Evolutionary conservation across 2,888 invertebrate species (phyloP), one percentile per base, ranked within the genome.

Genomic region (Dicyrtomina minuta): DNA sequence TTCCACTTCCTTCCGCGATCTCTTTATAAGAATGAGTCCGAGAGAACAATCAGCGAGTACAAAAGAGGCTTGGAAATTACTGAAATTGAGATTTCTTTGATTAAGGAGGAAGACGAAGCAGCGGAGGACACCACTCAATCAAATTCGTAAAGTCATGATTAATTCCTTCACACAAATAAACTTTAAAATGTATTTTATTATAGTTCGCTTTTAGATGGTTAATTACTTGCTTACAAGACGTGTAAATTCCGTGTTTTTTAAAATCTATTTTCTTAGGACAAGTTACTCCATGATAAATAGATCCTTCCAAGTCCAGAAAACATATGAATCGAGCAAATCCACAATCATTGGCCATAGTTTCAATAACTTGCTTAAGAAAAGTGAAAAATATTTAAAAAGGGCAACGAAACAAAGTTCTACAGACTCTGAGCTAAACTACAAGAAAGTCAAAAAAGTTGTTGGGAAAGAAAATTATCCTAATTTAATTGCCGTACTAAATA

Each of bases 251-350:
- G n/a, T n/a, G n/a, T n/a, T n/a, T n/a, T n/a, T n/a, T n/a, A n/a
- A n/a, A n/a, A n/a, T n/a, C n/a, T n/a, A n/a, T n/a, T n/a, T n/a
- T n/a, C n/a, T n/a, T 6, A 46, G 46, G 5, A 20, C n/a, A 46
- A 46, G n/a, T 17, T 46, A 46, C 27, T 27, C 56, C 27, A 27
- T 26, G 2, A 33, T 56, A 1, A 27, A 27, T 4, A 2, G 56
- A 3, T 5, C 17, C 24, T 56, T 27, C 3, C 26, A 15, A 56
- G 15, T 27, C 12, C 26, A 56, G 13, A 56, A 26, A 27, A 56
- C 15, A 6, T 56, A 56, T 27, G 56, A 56, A 33, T n/a, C 56
- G 15, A 26, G 26, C 27, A 56, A 56, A 27, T 26, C 56, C 15
- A 10, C 27, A 13, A 56, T 56, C 24, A 6, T 56, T 8, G 56